phyloP scores from a whole-genome alignment of 2,797 vertebrate species.

The Sebastes trivittatus region DNA sequence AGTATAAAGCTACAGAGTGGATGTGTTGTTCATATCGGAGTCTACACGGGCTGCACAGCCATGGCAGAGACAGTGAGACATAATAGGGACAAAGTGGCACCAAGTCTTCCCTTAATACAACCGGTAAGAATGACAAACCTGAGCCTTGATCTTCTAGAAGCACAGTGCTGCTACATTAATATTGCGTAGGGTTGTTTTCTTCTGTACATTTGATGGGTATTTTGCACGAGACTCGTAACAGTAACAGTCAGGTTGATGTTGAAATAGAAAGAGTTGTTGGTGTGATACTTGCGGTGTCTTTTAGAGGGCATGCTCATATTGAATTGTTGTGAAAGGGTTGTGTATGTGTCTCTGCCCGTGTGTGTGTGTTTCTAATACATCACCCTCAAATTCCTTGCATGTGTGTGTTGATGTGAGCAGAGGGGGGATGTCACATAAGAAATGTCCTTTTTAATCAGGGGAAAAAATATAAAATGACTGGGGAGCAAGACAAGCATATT shows the following conservation, averaged over 20 bases:
- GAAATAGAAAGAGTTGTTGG: constrained; percentile 56
- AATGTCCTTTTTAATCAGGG: constrained; percentile 88
- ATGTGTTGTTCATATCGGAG: constrained; percentile 34
- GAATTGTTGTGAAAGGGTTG: constrained; percentile 70
- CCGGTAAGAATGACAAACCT: constrained; percentile 62
- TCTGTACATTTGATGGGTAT: not conserved
- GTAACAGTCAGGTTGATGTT: constrained; percentile 22
- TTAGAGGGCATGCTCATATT: constrained; percentile 76
- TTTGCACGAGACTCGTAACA: not conserved
- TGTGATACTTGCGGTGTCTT: constrained; percentile 64
- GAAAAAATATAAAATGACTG: constrained; percentile 87
- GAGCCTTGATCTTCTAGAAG: constrained; percentile 21
- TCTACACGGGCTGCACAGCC: constrained; percentile 1
- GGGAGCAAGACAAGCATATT: constrained; percentile 86
- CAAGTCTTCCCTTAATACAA: constrained; percentile 15
- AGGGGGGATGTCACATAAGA: constrained; percentile 84
- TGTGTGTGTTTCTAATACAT: constrained; percentile 34
- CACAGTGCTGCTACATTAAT: not conserved
- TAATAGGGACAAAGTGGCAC: constrained; percentile 20
- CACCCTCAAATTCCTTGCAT: constrained; percentile 68
- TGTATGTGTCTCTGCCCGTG: constrained; percentile 31
- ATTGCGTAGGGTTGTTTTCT: not conserved
- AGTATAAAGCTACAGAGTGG: constrained; percentile 23
- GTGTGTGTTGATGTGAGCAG: constrained; percentile 75
- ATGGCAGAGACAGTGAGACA: constrained; percentile 27